Base-by-base conservation (phyloP, 1,140 invertebrate species). In the Nasonia longicornis region DNA sequence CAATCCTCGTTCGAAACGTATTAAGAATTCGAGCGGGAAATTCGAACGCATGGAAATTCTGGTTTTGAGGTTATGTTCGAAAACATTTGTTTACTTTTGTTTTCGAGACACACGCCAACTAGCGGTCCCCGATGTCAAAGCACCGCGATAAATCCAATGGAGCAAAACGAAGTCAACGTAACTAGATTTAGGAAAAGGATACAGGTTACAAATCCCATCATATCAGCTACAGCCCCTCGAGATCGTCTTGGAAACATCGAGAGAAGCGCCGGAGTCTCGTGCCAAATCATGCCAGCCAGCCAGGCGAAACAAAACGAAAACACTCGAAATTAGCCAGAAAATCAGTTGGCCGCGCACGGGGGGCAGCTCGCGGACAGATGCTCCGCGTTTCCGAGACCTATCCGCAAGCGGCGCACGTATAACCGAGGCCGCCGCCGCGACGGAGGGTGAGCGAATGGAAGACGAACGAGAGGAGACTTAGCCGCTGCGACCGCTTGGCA, bases 321-420 rank as follows among this genome's bases (percentile, higher is more conserved):
- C 69, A 71, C 71, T n/a, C 38, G 71, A 69, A 67, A 77, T 67
- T 67, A 77, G 64, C 35, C 73, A n/a, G 52, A 64, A 66, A 76
- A 64, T 76, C 74, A 66, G 42, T 38, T 67, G 35, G 31, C 64
- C 31, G 63, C 22, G 1, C 48, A 67, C n/a, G 26, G 29, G 31
- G 31, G 26, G 1, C 26, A 26, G 7, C 67, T 52, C 48, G 26
- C 26, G 26, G 78, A 74, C 78, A 80, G 71, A 74, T 80, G 72
- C 45, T 77, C 80, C 52, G 52, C 83, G 71, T 70, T 76, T 75
- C 72, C 81, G 84, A 85, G 83, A 81, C 80, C 58, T 86, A 89
- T 90, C 82, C 77, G 87, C 84, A 89, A 85, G 87, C 88, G 81
- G 85, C 77, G 88, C 89, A 89, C 89, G 89, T 90, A 90, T 58